Conservation (phyloP, 2,113 vertebrate genomes). For the Tricholaema leucomelas region DNA sequence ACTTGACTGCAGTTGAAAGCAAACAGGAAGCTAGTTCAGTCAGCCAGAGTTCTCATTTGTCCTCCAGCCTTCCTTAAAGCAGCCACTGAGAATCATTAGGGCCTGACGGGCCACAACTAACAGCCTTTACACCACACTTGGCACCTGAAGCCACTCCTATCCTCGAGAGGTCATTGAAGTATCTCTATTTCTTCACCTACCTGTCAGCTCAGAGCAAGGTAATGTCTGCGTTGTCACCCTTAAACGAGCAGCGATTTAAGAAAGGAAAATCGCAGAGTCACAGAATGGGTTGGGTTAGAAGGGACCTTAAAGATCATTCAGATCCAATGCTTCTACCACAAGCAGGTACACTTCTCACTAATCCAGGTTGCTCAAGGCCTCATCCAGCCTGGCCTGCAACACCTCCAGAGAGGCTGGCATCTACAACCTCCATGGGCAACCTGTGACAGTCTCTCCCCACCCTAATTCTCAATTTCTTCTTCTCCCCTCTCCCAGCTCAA, state of each 20-base stretch:
- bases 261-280: background rate
- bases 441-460: too few species aligned
- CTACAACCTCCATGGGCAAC: too few species aligned
- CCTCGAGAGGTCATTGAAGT: background rate
- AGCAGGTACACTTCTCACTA: too few species aligned
- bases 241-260: background rate
- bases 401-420: too few species aligned
- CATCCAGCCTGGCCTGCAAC: too few species aligned
- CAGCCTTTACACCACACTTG: background rate
- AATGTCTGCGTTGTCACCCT: background rate
- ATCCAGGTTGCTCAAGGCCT: too few species aligned
- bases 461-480: too few species aligned
- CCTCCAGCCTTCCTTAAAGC: slow-evolving; percentile 23
- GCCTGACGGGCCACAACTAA: slow-evolving; percentile 3
- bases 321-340: too few species aligned
- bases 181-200: background rate
- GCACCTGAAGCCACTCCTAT: background rate
- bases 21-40: background rate
- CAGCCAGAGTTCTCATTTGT: background rate
- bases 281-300: too few species aligned
- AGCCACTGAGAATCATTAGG: background rate
- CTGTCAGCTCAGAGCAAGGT: background rate
- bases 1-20: background rate
- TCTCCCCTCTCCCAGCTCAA: too few species aligned
- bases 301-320: too few species aligned